Evolutionary conservation across 2,113 vertebrate species (phyloP).

Genomic region (Apodemus sylvaticus): DNA sequence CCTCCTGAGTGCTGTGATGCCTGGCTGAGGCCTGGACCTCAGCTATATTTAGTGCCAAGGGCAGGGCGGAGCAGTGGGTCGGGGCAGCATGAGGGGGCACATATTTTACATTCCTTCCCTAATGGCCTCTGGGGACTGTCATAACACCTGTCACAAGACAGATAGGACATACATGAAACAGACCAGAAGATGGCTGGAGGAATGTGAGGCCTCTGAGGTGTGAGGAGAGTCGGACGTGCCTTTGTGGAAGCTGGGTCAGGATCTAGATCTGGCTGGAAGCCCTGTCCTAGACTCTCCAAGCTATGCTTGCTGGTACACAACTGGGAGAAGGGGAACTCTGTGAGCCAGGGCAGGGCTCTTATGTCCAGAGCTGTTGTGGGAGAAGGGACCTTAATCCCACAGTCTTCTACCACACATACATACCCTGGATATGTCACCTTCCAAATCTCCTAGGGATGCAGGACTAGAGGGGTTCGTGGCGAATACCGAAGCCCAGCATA

Average conservation of each 20-base stretch:
- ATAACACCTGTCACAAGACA: slow-evolving; percentile 70
- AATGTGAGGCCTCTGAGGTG: not conserved
- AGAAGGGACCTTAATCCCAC: not conserved
- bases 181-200: slow-evolving; percentile 2
- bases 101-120: slow-evolving; percentile 64
- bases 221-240: not conserved
- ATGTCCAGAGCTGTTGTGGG: not conserved
- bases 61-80: not conserved
- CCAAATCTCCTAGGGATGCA: not conserved
- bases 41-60: slow-evolving; percentile 64
- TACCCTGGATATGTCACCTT: not conserved
- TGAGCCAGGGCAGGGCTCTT: not conserved
- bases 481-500: not conserved
- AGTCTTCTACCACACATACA: not conserved
- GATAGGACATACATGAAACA: slow-evolving; percentile 57
- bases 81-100: not conserved
- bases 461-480: not conserved
- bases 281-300: not conserved
- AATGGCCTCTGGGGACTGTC: slow-evolving; percentile 42
- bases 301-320: not conserved
- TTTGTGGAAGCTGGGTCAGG: not conserved
- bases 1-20: not conserved
- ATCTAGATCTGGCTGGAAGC: not conserved
- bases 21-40: not conserved
- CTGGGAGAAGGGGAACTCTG: not conserved